phyloP scores from a whole-genome alignment of 2,113 vertebrate genomes.

The Crotalus viridis region DNA sequence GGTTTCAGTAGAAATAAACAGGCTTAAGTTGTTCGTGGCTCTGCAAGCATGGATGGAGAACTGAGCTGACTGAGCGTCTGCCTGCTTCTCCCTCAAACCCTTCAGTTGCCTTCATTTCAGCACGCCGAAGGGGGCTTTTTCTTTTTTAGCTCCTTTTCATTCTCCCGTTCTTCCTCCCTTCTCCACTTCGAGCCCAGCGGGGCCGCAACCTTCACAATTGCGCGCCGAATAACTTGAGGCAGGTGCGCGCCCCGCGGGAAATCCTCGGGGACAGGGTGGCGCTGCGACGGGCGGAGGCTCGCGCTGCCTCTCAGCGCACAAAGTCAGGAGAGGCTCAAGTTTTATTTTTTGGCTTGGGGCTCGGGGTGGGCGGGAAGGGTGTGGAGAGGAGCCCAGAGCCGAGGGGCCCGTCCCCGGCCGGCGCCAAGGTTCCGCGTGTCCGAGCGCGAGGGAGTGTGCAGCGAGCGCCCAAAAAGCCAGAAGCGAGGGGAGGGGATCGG shows the following conservation, averaged over 20 bases:
- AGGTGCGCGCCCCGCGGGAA: background rate
- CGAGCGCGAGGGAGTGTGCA: constrained; percentile 35
- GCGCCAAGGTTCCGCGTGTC: constrained; percentile 7
- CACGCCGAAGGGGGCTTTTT: background rate
- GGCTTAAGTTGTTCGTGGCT: constrained; percentile 1
- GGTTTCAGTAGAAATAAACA: background rate
- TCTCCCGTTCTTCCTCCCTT: background rate
- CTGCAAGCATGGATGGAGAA: background rate
- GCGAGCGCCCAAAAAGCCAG: constrained; percentile 51
- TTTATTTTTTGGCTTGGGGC: background rate
- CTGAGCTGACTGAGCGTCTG: background rate
- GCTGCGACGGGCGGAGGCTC: constrained; percentile 16
- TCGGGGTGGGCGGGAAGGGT: background rate
- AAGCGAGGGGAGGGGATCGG: constrained; percentile 57
- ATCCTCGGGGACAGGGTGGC: background rate
- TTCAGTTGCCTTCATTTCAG: background rate
- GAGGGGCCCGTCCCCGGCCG: background rate
- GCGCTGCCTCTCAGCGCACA: constrained; percentile 18
- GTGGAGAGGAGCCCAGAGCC: background rate
- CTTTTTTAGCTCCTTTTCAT: background rate
- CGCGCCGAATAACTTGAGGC: constrained; percentile 1
- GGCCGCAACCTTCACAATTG: background rate
- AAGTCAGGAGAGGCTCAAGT: background rate
- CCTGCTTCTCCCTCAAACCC: background rate
- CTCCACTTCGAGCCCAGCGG: background rate